Percentiles rank a stretch among this genome's conserved stretches.
Conservation (phyloP, 1,140 invertebrate genomes). For the Cataglyphis hispanica region DNA sequence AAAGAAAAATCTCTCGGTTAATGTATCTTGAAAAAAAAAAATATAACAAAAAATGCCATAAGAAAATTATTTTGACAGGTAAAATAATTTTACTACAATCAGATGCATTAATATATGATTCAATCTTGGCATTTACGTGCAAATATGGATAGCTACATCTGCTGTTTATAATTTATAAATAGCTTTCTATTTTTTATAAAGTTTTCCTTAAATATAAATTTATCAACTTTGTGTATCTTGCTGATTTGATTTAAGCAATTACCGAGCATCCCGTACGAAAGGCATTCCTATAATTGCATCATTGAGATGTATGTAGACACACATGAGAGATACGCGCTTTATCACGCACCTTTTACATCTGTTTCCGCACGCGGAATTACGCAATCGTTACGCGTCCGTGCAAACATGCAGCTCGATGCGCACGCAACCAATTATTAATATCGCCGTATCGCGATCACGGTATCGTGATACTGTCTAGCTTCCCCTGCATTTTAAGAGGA, state of each 20-base stretch:
- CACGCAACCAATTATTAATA: slow-evolving; percentile 71
- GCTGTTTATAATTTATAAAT: background rate
- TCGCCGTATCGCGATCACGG: slow-evolving; percentile 48
- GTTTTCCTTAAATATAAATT: background rate
- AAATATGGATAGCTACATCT: too few relatives aligned
- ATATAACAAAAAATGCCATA: background rate
- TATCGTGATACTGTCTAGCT: slow-evolving; percentile 23
- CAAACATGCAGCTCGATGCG: slow-evolving; percentile 35
- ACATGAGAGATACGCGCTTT: background rate
- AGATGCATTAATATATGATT: too few relatives aligned
- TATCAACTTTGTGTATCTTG: background rate
- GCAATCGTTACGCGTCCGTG: slow-evolving; percentile 65
- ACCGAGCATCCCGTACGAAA: background rate
- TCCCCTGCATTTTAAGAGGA: slow-evolving; percentile 61
- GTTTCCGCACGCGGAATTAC: slow-evolving; percentile 58
- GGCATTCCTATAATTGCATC: background rate
- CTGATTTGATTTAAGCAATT: slow-evolving; percentile 3
- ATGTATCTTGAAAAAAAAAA: background rate
- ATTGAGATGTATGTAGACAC: background rate
- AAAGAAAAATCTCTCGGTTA: background rate
- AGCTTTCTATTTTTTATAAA: background rate
- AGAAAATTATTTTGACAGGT: background rate
- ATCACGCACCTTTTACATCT: slow-evolving; percentile 23
- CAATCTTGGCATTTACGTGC: too few relatives aligned
- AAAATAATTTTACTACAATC: background rate